Percentiles rank a stretch among this genome's conserved stretches.
phyloP scores from a whole-genome alignment of 2,113 vertebrate genomes.

The Rattus rattus region DNA sequence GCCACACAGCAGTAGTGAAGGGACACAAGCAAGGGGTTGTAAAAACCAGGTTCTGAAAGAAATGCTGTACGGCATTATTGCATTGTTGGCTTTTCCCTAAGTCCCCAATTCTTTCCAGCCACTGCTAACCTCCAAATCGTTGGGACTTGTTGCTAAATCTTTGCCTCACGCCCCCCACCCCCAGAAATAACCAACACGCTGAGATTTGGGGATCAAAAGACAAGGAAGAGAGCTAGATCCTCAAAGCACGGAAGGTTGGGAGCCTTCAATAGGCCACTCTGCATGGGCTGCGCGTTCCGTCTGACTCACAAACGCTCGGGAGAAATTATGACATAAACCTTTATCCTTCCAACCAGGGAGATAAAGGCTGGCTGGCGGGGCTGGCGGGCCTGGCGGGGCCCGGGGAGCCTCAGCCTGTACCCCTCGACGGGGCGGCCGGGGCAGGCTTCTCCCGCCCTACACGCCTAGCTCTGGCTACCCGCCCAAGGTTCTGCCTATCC shows the following conservation, averaged over 20 bases:
- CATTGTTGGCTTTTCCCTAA: constrained; percentile 53
- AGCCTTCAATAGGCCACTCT: constrained; percentile 68
- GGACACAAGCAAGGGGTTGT: constrained; percentile 38
- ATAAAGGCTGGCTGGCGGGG: constrained; percentile 22
- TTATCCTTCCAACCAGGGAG: constrained; percentile 49
- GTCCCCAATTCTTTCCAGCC: constrained; percentile 47
- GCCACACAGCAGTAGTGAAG: constrained; percentile 51
- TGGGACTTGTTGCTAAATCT: constrained; percentile 78
- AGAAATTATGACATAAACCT: constrained; percentile 71
- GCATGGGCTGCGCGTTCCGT: constrained; percentile 69
- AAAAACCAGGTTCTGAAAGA: constrained; percentile 54
- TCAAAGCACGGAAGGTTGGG: constrained; percentile 47
- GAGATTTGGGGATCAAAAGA: constrained; percentile 18
- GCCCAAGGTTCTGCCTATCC: not conserved
- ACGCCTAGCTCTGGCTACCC: not conserved
- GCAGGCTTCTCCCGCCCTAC: not conserved
- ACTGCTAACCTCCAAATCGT: constrained; percentile 13
- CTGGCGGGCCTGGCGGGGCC: constrained; percentile 3
- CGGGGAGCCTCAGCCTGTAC: not conserved
- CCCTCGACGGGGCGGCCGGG: constrained; percentile 56
- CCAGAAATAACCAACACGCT: constrained; percentile 17
- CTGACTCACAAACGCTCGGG: constrained; percentile 75
- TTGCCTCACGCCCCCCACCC: constrained; percentile 32
- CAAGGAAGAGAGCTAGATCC: not conserved
- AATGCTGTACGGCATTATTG: constrained; percentile 43